These are phyloP conservation scores for Proterorhinus semilunaris DNA, from an alignment of 2,113 vertebrate species.

Conservation along the genomic window DNA sequence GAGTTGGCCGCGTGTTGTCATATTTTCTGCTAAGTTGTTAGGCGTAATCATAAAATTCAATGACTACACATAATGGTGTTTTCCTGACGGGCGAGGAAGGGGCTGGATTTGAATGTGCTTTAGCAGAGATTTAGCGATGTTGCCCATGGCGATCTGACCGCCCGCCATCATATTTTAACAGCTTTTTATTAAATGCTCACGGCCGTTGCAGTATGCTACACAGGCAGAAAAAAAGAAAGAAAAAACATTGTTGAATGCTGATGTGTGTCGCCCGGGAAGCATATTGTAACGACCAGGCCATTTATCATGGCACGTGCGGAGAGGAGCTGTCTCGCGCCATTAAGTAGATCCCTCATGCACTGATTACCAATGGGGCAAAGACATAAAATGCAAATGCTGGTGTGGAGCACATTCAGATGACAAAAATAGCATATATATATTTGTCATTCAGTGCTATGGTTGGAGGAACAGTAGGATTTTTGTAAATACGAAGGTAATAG, in stretches of 20 bases:
- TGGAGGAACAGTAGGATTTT: neutral
- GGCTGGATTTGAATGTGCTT: slow-evolving; percentile 57
- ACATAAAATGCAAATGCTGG: slow-evolving; percentile 58
- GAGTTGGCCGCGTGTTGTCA: slow-evolving; percentile 60
- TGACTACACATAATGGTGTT: slow-evolving; percentile 69
- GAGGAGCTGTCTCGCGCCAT: slow-evolving; percentile 62
- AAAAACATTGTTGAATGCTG: slow-evolving; percentile 51
- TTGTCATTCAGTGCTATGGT: neutral
- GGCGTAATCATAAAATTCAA: slow-evolving; percentile 71
- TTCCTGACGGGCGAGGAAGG: slow-evolving; percentile 50
- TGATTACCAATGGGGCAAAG: slow-evolving; percentile 49
- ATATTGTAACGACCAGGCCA: slow-evolving; percentile 50
- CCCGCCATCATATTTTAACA: slow-evolving; percentile 60
- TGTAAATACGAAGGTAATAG: too few relatives aligned
- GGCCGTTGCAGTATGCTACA: slow-evolving; percentile 44
- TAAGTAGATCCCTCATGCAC: slow-evolving; percentile 56
- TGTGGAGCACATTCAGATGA: slow-evolving; percentile 17
- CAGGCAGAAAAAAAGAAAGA: slow-evolving; percentile 21
- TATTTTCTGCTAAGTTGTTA: slow-evolving; percentile 61
- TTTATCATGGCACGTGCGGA: slow-evolving; percentile 62
- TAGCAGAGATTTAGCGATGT: slow-evolving; percentile 60
- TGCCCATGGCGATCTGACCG: slow-evolving; percentile 51
- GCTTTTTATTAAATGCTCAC: slow-evolving; percentile 66
- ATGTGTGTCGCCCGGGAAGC: slow-evolving; percentile 37
- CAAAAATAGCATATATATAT: neutral